Evolutionary conservation across 1,140 invertebrate species (phyloP).

Genomic region (Eufriesea mexicana): DNA sequence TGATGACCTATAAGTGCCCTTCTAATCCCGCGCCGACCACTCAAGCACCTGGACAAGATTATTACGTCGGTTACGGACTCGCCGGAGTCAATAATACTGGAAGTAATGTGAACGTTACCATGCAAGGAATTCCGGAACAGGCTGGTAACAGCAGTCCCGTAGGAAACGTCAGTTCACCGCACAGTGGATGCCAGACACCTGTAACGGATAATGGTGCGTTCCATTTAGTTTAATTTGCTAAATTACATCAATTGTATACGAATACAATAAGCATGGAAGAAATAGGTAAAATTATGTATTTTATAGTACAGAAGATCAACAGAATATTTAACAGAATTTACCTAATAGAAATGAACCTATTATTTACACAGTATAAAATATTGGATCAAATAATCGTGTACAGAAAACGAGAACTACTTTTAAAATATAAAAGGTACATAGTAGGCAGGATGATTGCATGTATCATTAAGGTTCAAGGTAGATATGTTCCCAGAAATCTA

Average conservation of each 20-base stretch:
- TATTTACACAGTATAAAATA: too few species aligned
- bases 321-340: too few species aligned
- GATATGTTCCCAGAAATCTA: background rate
- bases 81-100: constrained; percentile 66
- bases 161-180: constrained; percentile 69
- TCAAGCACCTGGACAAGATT: constrained; percentile 72
- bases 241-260: too few species aligned
- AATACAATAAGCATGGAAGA: too few species aligned
- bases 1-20: constrained; percentile 70
- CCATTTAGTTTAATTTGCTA: too few species aligned
- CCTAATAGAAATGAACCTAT: too few species aligned
- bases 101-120: constrained; percentile 68
- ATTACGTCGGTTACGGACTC: constrained; percentile 76
- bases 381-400: too few species aligned
- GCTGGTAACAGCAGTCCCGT: constrained; percentile 64
- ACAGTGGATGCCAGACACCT: constrained; percentile 74
- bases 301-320: too few species aligned
- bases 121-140: constrained; percentile 73
- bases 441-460: background rate
- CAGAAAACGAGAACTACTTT: too few species aligned
- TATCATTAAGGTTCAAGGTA: background rate
- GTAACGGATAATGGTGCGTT: constrained; percentile 75
- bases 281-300: too few species aligned
- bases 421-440: too few species aligned
- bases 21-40: constrained; percentile 48